These are phyloP conservation scores for Rhopilema esculentum DNA, from an alignment of 30 jellyfish, hydroid and myxozoan genomes.

Conservation along the genomic window DNA sequence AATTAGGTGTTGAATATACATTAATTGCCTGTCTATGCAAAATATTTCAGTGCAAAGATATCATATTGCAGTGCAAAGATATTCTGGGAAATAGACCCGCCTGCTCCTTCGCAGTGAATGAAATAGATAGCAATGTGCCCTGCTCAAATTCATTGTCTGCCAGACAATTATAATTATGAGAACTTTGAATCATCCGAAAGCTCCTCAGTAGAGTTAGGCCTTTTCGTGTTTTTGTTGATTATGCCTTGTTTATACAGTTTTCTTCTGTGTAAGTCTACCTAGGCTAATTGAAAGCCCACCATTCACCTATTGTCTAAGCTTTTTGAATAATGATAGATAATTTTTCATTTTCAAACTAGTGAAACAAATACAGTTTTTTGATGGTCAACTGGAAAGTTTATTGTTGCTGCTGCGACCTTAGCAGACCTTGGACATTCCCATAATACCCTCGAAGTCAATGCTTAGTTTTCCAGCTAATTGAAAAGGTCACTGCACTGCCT, in stretches of 20 bases:
- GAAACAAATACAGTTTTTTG: neutral
- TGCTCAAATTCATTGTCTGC: too few species aligned
- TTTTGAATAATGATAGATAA: too few species aligned
- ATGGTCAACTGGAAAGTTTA: neutral
- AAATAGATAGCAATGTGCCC: too few species aligned
- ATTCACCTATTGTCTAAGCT: too few species aligned
- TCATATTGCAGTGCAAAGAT: neutral
- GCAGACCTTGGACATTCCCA: neutral
- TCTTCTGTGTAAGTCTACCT: too few species aligned
- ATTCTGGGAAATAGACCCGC: too few species aligned
- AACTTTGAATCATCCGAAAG: too few species aligned
- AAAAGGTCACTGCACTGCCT: conserved; percentile 65
- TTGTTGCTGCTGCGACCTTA: neutral
- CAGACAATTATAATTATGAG: too few species aligned
- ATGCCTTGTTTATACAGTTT: too few species aligned
- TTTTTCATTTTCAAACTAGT: neutral
- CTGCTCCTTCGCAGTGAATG: neutral
- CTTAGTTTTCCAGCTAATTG: conserved; percentile 28
- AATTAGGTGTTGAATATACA: neutral
- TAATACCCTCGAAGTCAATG: neutral
- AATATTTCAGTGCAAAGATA: neutral
- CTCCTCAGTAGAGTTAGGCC: too few species aligned
- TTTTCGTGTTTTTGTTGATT: too few species aligned
- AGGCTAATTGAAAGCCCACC: too few species aligned
- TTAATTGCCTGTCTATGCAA: neutral